Evolutionary conservation across 1,140 invertebrate species (phyloP).

Genomic region (Scaptomyza pallida): DNA sequence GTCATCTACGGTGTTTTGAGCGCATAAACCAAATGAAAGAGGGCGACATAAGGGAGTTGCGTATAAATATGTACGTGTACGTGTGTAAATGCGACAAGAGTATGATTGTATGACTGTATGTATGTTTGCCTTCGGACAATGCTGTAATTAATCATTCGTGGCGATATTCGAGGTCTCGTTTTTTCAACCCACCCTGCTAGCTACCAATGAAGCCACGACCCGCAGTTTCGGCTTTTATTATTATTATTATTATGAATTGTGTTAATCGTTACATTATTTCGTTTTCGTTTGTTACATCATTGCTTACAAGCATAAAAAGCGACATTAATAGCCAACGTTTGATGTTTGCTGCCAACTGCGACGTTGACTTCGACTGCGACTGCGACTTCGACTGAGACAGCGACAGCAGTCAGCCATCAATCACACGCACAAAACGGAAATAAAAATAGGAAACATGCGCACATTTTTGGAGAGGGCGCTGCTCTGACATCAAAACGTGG

Average conservation of each 20-base stretch:
- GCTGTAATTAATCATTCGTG: conserved; percentile 58
- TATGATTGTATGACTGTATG: conserved; percentile 20
- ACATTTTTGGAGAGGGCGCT: conserved; percentile 29
- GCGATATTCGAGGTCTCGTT: conserved; percentile 19
- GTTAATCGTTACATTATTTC: conserved; percentile 59
- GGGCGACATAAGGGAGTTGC: conserved; percentile 23
- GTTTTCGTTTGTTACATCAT: conserved; percentile 50
- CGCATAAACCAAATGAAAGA: conserved; percentile 32
- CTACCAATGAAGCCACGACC: conserved; percentile 29
- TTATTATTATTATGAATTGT: conserved; percentile 59
- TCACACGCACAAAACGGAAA: conserved; percentile 78
- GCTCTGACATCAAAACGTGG: conserved; percentile 6
- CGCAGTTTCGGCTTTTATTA: conserved; percentile 25
- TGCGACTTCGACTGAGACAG: conserved; percentile 18
- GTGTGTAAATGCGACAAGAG: background rate
- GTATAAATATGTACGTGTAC: background rate
- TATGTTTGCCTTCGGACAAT: conserved; percentile 5
- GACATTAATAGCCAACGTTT: conserved; percentile 34
- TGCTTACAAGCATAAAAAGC: conserved; percentile 42
- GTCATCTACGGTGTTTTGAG: conserved; percentile 49
- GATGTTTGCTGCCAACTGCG: background rate
- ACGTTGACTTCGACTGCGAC: background rate
- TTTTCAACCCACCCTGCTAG: background rate
- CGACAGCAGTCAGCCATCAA: conserved; percentile 69
- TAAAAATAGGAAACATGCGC: conserved; percentile 62